phyloP scores from a whole-genome alignment of 2,797 vertebrate species.

The Bradypodion ventrale region DNA sequence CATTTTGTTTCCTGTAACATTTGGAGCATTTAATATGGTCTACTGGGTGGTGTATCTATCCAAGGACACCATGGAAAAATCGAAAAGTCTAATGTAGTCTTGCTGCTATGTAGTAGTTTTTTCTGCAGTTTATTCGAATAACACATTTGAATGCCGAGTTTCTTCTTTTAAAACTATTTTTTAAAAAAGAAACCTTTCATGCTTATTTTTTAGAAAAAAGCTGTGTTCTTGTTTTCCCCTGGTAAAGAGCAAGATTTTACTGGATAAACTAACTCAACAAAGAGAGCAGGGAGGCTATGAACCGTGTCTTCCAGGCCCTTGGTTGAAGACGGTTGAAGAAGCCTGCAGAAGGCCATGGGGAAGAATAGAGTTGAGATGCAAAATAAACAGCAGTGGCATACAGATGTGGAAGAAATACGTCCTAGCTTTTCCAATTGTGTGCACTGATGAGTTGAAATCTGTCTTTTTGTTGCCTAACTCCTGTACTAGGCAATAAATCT shows the following conservation, averaged over 20 bases:
- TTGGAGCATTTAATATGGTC: constrained; percentile 98
- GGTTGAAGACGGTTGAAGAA: constrained; percentile 52
- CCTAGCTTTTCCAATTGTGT: constrained; percentile 46
- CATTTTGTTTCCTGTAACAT: constrained; percentile 97
- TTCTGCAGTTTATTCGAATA: constrained; percentile 68
- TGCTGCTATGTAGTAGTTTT: constrained; percentile 75
- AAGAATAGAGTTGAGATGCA: constrained; percentile 30
- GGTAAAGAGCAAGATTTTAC: constrained; percentile 68
- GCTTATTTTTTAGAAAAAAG: constrained; percentile 74
- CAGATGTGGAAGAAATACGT: constrained; percentile 58
- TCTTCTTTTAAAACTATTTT: constrained; percentile 82
- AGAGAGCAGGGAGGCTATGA: constrained; percentile 32
- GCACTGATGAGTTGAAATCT: constrained; percentile 44
- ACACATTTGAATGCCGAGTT: constrained; percentile 74
- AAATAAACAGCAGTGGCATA: constrained; percentile 46
- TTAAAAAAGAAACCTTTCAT: constrained; percentile 72
- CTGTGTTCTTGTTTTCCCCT: constrained; percentile 69
- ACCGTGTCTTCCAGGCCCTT: constrained; percentile 57
- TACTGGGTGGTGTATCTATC: constrained; percentile 99
- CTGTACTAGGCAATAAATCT: constrained; percentile 34
- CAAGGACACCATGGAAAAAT: constrained; percentile 93
- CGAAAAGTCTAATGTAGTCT: constrained; percentile 81
- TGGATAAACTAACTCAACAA: constrained; percentile 56
- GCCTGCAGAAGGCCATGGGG: constrained; percentile 40
- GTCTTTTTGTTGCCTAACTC: constrained; percentile 50